Base-by-base conservation (phyloP, 2,888 invertebrate species). In the Nymphalis polychloros region DNA sequence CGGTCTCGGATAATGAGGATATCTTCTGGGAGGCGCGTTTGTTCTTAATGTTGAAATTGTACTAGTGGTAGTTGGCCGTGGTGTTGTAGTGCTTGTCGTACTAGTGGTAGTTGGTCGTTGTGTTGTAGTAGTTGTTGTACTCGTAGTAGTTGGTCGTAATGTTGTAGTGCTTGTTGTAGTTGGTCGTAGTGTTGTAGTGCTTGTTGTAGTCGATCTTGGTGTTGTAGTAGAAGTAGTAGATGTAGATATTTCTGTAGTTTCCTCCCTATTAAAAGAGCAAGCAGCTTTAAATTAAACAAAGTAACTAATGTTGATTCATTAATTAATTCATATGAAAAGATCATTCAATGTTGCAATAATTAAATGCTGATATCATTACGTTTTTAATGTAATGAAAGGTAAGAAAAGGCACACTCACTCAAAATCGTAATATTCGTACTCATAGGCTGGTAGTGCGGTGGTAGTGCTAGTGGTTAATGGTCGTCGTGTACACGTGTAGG, bases 401-500 rank as follows among this genome's bases (percentile, higher is more conserved):
- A 2, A 57, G 6, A 1, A 13, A 59, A 31, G 27, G 27, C 27
- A 31, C 27, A 80, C 89, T 84, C 73, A 89, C 89, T 84, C 86
- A 6, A 83, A 82, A 63, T 92, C 86, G 70, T 89, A 90, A 64
- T 92, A 90, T 59, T 85, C 85, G 70, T 90, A 89, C n/a, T 87
- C 87, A 35, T 84, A 85, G 0, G 72, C 27, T 62, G 46, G 70
- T 61, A 35, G 71, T 60, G 78, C 73, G 41, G 78, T 76, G 4
- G 80, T 76, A 57, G 82, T 77, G 7, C 77, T 78, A 19, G 81
- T 76, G 46, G 78, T 69, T 19, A 79, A 73, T 0, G 80, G 67
- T 0, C 80, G 79, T 4, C 85, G 80, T 0, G 95, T 94, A 86
- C 99, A 99, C 55, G 96, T 95, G 87, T 96, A 98, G 0, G 97